phyloP scores from a whole-genome alignment of 2,797 vertebrate species.

The Glossophaga mutica region DNA sequence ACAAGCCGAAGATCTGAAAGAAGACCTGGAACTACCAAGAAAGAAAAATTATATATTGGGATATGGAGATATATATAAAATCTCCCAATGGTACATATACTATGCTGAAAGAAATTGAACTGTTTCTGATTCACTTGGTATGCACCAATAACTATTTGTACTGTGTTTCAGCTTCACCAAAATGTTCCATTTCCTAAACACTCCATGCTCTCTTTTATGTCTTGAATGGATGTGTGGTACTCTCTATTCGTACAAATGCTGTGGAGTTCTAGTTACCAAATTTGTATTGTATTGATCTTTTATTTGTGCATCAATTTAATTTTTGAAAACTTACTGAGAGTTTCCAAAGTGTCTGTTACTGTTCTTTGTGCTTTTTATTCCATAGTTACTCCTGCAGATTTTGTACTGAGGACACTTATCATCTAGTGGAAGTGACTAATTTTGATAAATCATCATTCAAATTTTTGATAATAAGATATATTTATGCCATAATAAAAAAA shows the following conservation, averaged over 20 bases:
- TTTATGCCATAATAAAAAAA: not conserved
- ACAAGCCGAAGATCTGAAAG: slow-evolving; percentile 3
- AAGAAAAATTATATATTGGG: not conserved
- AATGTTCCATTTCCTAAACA: no score
- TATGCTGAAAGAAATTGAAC: no score
- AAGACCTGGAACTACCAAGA: not conserved
- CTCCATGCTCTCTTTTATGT: not conserved
- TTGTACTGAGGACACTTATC: not conserved
- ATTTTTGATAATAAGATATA: not conserved
- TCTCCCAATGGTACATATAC: no score
- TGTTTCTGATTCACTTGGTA: no score
- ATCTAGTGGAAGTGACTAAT: not conserved
- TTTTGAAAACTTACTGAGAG: not conserved
- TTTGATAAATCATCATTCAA: not conserved
- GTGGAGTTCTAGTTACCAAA: no score
- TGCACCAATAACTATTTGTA: no score
- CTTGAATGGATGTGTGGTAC: not conserved
- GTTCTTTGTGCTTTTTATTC: not conserved
- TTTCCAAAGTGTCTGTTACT: not conserved
- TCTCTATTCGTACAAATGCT: no score
- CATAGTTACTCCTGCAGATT: not conserved
- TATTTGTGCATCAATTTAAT: not conserved
- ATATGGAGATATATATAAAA: no score
- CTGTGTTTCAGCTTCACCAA: not conserved
- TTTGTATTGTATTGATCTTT: not conserved